A percentile compares a stretch with the other conserved stretches of the same genome.
phyloP scores from a whole-genome alignment of 2,113 vertebrate species.

The Chinchilla lanigera region DNA sequence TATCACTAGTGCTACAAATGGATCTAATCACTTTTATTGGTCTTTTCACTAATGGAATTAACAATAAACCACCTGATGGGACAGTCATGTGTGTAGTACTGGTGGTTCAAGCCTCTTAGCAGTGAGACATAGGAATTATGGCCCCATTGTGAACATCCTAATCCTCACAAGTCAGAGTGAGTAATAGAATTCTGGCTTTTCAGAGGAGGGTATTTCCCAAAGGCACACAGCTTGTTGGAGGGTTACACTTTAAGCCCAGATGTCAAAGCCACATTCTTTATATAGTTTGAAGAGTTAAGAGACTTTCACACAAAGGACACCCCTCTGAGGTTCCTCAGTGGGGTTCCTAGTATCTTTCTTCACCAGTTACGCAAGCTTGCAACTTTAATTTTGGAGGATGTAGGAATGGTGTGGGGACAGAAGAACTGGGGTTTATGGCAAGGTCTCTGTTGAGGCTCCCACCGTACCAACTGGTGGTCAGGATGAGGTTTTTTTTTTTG shows the following conservation, averaged over 20 bases:
- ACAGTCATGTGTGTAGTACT: neutral
- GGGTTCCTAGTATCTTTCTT: neutral
- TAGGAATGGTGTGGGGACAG: neutral
- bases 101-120: neutral
- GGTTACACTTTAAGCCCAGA: neutral
- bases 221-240: neutral
- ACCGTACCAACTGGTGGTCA: neutral
- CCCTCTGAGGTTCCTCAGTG: neutral
- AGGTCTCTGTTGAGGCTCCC: neutral
- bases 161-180: neutral
- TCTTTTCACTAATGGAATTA: neutral
- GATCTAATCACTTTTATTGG: neutral
- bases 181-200: neutral
- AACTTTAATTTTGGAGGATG: slow-evolving; percentile 31
- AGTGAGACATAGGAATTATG: neutral
- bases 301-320: neutral
- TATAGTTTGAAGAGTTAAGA: slow-evolving; percentile 44
- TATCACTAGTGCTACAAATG: neutral
- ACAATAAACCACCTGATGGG: neutral
- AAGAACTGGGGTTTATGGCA: neutral
- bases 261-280: slow-evolving; percentile 32
- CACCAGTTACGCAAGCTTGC: neutral
- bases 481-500: neutral
- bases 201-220: neutral
- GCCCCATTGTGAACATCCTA: neutral